phyloP scores from a whole-genome alignment of 2,888 invertebrate genomes.

The Gerris lacustris region DNA sequence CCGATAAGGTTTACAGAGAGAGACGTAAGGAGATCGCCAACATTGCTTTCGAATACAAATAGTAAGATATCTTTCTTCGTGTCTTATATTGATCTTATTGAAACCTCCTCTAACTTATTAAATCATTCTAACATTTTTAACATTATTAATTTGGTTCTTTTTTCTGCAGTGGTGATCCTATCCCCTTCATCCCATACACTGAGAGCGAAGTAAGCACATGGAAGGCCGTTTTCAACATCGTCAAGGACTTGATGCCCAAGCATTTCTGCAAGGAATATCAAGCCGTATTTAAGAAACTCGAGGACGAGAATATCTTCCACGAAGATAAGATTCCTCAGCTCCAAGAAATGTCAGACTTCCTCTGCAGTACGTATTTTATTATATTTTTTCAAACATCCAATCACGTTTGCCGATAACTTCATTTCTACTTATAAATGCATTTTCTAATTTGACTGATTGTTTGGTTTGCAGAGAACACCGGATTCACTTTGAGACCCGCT shows the following conservation, averaged over 20 bases:
- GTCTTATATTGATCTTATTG: no score
- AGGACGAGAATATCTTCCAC: slow-evolving; percentile 79
- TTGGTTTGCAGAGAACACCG: slow-evolving; percentile 50
- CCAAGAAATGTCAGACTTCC: slow-evolving; percentile 86
- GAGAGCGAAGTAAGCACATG: slow-evolving; percentile 85
- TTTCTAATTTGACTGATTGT: neutral
- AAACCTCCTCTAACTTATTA: no score
- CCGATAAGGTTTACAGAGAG: slow-evolving; percentile 83
- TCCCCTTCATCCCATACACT: slow-evolving; percentile 78
- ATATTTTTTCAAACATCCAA: no score
- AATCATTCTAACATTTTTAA: no score
- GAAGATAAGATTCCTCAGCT: slow-evolving; percentile 84
- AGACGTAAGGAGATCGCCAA: slow-evolving; percentile 92
- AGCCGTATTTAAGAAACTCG: slow-evolving; percentile 68
- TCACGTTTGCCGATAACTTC: no score
- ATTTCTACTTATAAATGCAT: no score
- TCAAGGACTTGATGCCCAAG: slow-evolving; percentile 75
- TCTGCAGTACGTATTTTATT: slow-evolving; percentile 45
- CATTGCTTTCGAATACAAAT: slow-evolving; percentile 90
- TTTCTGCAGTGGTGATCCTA: slow-evolving; percentile 60
- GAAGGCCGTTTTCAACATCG: slow-evolving; percentile 84
- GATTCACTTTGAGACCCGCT: slow-evolving; percentile 89
- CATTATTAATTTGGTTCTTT: no score
- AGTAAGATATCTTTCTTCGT: slow-evolving; percentile 42
- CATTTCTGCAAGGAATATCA: slow-evolving; percentile 87